Evolutionary conservation across 1,140 invertebrate species (phyloP).

Genomic region (Euura saliciscinereae): DNA sequence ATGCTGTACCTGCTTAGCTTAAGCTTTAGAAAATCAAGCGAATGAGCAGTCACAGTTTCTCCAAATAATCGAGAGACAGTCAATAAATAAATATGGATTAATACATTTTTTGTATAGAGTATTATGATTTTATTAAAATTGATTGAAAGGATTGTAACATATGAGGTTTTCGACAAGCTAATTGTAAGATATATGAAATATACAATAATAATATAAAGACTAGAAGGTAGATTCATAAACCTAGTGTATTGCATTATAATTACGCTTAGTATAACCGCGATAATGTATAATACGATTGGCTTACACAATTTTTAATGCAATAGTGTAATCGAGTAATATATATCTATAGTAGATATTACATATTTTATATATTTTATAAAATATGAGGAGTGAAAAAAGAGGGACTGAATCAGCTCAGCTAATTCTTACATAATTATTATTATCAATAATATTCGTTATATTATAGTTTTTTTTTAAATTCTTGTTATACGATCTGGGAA

Average conservation of each 20-base stretch:
- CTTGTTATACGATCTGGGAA: too few relatives aligned
- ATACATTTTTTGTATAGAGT: slow-evolving; percentile 27
- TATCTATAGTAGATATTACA: neutral
- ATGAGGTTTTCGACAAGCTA: neutral
- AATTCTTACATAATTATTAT: too few relatives aligned
- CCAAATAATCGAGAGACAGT: slow-evolving; percentile 21
- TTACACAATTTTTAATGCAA: too few relatives aligned
- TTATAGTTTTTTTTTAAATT: too few relatives aligned
- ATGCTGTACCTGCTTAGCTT: too few relatives aligned
- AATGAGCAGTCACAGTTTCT: too few relatives aligned
- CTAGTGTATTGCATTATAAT: slow-evolving; percentile 27
- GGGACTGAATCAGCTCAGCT: neutral
- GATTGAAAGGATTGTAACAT: slow-evolving; percentile 21
- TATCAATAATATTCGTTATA: too few relatives aligned
- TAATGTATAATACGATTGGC: too few relatives aligned
- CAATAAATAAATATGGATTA: too few relatives aligned
- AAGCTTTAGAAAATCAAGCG: too few relatives aligned
- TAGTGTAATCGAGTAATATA: too few relatives aligned
- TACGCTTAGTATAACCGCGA: neutral
- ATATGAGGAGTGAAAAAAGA: slow-evolving; percentile 5
- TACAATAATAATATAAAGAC: slow-evolving; percentile 43
- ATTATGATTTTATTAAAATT: slow-evolving; percentile 42
- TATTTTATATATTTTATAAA: neutral
- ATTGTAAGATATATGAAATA: slow-evolving; percentile 32
- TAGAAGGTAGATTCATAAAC: slow-evolving; percentile 40